Evolutionary conservation across 2,113 vertebrate genomes (phyloP).

Genomic region (Pygoscelis adeliae): DNA sequence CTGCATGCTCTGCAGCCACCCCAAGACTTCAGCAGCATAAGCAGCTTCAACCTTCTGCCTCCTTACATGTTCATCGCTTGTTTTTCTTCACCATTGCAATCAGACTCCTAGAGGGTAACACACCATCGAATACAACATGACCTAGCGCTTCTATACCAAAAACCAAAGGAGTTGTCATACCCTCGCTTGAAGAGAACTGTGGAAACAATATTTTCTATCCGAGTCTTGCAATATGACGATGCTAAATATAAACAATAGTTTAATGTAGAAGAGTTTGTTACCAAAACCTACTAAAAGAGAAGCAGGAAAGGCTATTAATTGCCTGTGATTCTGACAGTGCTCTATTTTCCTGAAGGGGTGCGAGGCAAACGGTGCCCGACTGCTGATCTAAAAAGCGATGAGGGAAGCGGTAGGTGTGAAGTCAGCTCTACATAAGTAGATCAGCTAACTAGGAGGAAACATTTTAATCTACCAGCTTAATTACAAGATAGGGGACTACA

Average conservation of each 20-base stretch:
- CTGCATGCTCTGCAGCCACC: not conserved
- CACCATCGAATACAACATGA: not conserved
- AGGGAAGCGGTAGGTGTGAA: not conserved
- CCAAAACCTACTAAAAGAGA: not conserved
- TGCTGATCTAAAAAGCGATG: not conserved
- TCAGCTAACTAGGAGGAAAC: not conserved
- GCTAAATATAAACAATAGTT: not conserved
- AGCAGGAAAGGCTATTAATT: not conserved
- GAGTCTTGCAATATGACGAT: not conserved
- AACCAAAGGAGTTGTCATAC: not conserved
- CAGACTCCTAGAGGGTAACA: not conserved
- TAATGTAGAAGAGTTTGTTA: not conserved
- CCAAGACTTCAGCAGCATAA: not conserved
- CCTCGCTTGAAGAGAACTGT: not conserved
- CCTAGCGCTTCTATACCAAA: not conserved
- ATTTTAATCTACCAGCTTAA: not conserved
- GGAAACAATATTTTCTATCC: not conserved
- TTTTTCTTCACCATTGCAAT: not conserved
- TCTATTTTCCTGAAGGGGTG: not conserved
- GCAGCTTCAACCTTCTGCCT: not conserved
- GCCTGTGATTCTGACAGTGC: not conserved
- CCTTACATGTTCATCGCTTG: accelerated
- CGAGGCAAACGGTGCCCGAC: not conserved
- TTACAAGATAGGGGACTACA: not conserved
- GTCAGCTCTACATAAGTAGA: accelerated